Conservation (phyloP, 2,113 vertebrate species). For the Alaudala cheleensis region DNA sequence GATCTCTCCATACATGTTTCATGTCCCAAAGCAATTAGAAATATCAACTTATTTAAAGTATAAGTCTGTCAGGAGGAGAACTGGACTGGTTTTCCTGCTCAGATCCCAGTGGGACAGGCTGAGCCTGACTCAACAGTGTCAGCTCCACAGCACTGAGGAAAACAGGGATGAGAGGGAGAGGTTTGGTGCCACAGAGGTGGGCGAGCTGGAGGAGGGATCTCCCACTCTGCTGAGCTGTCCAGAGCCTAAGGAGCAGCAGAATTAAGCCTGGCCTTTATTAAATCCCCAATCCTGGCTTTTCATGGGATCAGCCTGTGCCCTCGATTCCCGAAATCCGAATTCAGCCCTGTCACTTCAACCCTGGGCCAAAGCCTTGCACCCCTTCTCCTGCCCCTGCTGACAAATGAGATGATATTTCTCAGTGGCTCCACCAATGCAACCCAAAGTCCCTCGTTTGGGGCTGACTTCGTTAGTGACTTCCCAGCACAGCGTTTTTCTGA, state of each 20-base stretch:
- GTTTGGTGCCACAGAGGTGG: not conserved
- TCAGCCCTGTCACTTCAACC: not conserved
- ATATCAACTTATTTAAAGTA: slow-evolving; percentile 28
- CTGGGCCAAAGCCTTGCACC: not conserved
- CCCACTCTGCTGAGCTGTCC: not conserved
- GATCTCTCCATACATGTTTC: slow-evolving; percentile 25
- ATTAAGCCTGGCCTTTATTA: slow-evolving; percentile 4
- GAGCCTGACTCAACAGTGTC: not conserved
- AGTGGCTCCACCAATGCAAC: not conserved
- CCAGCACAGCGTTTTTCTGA: not conserved
- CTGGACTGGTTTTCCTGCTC: slow-evolving; percentile 18
- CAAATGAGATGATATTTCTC: not conserved
- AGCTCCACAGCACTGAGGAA: not conserved
- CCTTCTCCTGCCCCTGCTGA: not conserved
- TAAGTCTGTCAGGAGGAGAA: slow-evolving; percentile 35
- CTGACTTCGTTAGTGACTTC: not conserved
- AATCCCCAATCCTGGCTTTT: not conserved
- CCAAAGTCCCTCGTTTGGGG: not conserved
- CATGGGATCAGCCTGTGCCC: not conserved
- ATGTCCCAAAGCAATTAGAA: slow-evolving; percentile 37
- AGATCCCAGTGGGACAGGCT: not conserved
- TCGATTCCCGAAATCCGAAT: not conserved
- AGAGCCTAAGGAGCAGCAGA: not conserved
- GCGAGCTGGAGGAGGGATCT: not conserved
- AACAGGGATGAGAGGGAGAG: not conserved